phyloP scores from a whole-genome alignment of 2,888 invertebrate genomes.

The Thecophora atra region DNA sequence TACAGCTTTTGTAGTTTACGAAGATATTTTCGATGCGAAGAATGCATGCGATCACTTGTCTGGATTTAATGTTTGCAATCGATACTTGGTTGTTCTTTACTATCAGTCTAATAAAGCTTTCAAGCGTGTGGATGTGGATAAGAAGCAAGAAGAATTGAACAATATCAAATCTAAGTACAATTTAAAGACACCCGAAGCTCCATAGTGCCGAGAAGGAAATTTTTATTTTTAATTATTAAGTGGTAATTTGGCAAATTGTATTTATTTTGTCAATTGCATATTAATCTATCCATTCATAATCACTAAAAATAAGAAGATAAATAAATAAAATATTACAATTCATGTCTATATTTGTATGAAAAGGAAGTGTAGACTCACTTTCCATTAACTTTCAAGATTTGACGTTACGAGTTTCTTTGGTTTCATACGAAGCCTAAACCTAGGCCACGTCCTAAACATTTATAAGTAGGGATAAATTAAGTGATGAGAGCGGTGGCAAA shows the following conservation, averaged over 20 bases:
- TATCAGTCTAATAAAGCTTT: conserved; percentile 97
- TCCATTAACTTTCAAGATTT: no score
- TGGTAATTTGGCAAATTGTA: no score
- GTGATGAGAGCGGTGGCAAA: no score
- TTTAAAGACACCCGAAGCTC: conserved; percentile 68
- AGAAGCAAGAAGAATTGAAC: conserved; percentile 95
- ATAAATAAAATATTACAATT: conserved; percentile 6
- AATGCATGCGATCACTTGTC: conserved; percentile 99
- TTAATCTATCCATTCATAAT: no score
- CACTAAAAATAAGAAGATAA: not conserved
- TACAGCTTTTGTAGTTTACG: conserved; percentile 99
- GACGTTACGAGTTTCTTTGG: no score
- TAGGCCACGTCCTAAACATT: no score
- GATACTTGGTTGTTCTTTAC: conserved; percentile 98
- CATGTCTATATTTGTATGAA: no score
- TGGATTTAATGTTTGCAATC: conserved; percentile 98
- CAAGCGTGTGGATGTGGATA: conserved; percentile 93
- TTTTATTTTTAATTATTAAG: no score
- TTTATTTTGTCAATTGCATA: no score
- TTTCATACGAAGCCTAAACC: no score
- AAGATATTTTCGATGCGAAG: conserved; percentile 99
- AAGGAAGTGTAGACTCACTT: no score
- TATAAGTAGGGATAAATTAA: no score
- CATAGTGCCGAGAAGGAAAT: conserved; percentile 34
- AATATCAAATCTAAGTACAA: conserved; percentile 96